Base-by-base conservation (phyloP, 1,140 invertebrate genomes). In the Drosophila ogumai region DNA sequence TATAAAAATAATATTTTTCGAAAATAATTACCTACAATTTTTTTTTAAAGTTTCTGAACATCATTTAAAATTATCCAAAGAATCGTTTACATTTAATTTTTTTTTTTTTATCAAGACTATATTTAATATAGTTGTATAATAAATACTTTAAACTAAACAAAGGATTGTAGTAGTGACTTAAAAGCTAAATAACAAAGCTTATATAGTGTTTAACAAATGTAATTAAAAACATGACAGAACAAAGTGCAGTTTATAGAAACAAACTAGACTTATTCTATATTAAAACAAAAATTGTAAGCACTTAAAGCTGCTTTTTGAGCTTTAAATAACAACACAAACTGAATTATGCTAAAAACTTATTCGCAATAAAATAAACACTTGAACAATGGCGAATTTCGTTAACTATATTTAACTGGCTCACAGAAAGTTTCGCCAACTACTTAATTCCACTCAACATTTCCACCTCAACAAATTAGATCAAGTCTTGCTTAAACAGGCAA, bases 391-490 rank as follows among this genome's bases (percentile, higher is more conserved):
- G 46, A 41, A 34, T 28, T 38, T 34, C 15, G n/a, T 38, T 49
- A 58, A 34, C 40, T 32, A 41, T 28, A 40, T 49, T 58, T 41
- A 47, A 41, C 25, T 34, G 32, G 68, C 32, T 10, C 17, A 22
- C 12, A 31, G 13, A 54, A 72, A 71, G 66, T 72, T 71, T 59
- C 1, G 22, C 31, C n/a, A 67, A 46, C 19, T 59, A 36, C 68
- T 50, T 71, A 49, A 28, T 41, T 58, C 38, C 38, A 54, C 61
- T 44, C 47, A 67, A 54, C 58, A 31, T 69, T 67, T 67, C 47
- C 66, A 58, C 52, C 52, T 58, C 36, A 71, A 41, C 28, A 58
- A 71, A 72, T 72, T 58, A 72, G 52, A 72, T 40, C 19, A 17
- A 58, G 63, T 65, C 63, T 34, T 28, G 36, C 61, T 28, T 40